phyloP scores from a whole-genome alignment of 2,113 vertebrate genomes.

The Chaetodon auriga region DNA sequence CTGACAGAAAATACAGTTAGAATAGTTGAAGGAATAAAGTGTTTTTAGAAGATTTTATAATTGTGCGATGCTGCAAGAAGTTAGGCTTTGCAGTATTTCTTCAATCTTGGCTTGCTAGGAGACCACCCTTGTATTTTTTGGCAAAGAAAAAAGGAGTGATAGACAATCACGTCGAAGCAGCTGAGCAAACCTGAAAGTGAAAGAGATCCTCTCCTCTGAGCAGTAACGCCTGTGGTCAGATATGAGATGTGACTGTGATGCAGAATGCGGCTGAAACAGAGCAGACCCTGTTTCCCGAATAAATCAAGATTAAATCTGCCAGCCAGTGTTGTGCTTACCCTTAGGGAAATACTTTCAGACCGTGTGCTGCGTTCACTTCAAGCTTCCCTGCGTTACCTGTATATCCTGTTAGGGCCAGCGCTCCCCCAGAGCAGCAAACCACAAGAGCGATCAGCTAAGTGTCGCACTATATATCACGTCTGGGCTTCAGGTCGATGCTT shows the following conservation, averaged over 20 bases:
- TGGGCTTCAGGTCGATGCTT: background rate
- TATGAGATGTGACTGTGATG: background rate
- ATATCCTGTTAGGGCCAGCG: background rate
- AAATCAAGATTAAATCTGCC: constrained; percentile 31
- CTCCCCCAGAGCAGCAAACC: background rate
- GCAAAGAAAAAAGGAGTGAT: background rate
- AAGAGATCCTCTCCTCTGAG: background rate
- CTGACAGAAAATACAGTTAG: too few species aligned
- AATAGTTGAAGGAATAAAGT: background rate
- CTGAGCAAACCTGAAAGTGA: background rate
- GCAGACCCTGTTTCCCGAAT: constrained; percentile 21
- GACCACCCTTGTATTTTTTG: background rate
- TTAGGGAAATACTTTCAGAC: constrained; percentile 26
- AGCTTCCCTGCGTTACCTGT: background rate
- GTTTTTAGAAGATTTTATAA: too few species aligned
- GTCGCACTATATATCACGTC: background rate
- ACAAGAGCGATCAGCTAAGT: constrained; percentile 15
- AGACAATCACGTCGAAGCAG: background rate
- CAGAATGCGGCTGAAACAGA: constrained; percentile 17
- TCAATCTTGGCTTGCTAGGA: background rate
- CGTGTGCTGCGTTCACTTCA: constrained; percentile 18
- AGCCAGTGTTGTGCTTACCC: constrained; percentile 13
- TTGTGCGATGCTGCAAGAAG: background rate
- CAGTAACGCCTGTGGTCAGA: constrained; percentile 2
- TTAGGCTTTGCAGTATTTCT: background rate